Conservation (phyloP, 2,797 vertebrate species). For the Ataeniobius toweri region DNA sequence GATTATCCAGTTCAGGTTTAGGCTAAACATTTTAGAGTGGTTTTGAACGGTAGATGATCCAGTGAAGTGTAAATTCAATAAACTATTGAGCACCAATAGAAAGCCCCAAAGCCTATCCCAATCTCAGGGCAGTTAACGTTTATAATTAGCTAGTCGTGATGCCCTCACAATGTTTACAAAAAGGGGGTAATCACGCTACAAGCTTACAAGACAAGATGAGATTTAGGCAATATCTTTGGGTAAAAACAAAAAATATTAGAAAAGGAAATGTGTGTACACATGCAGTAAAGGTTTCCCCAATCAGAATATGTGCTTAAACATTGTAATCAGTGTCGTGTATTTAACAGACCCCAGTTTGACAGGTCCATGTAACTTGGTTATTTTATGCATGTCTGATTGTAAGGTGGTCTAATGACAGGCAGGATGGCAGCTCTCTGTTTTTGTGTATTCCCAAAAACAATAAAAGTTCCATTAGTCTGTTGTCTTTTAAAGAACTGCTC, state of each 20-base stretch:
- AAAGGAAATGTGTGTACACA: not conserved
- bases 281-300: not conserved
- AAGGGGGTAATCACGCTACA: not conserved
- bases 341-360: not conserved
- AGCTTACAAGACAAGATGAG: not conserved
- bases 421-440: not conserved
- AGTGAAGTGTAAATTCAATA: not conserved
- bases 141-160: too few species aligned
- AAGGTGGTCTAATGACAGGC: not conserved
- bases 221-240: not conserved
- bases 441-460: not conserved
- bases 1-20: too few species aligned
- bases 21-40: too few species aligned
- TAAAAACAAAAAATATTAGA: not conserved
- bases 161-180: not conserved
- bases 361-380: not conserved
- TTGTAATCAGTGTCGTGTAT: not conserved
- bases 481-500: not conserved
- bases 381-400: not conserved
- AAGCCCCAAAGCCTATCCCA: not conserved
- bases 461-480: not conserved
- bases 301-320: not conserved
- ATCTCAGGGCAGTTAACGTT: too few species aligned
- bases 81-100: not conserved
- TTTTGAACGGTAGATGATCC: too few species aligned